Conservation (phyloP, 1,140 invertebrate genomes). For the Aporrectodea caliginosa region DNA sequence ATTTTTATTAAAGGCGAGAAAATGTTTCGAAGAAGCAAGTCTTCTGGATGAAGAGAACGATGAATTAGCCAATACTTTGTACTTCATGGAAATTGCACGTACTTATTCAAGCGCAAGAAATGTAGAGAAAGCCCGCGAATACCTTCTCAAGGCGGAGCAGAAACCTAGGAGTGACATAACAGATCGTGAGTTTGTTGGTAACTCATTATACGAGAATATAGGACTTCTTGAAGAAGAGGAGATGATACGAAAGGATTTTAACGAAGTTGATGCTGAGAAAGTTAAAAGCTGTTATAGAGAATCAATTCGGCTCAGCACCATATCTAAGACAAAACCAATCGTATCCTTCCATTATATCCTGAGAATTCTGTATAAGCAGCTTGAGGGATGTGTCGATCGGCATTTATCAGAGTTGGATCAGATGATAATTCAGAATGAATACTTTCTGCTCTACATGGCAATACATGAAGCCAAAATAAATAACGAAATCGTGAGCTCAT, state of each 20-base stretch:
- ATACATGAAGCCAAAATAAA: not conserved
- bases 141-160: not conserved
- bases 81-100: not conserved
- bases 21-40: not conserved
- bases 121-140: not conserved
- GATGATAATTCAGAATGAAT: not conserved
- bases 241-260: not conserved
- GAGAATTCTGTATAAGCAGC: not conserved
- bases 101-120: not conserved
- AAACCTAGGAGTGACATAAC: not conserved
- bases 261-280: not conserved
- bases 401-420: not conserved
- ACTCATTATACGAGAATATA: not conserved
- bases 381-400: not conserved
- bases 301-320: not conserved
- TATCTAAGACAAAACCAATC: not conserved
- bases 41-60: too few relatives aligned
- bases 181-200: not conserved
- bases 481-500: not conserved
- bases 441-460: not conserved
- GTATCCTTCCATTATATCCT: not conserved
- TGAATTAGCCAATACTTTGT: not conserved
- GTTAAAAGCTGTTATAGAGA: not conserved
- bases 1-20: not conserved
- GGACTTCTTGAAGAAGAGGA: not conserved